phyloP scores from a whole-genome alignment of 2,113 vertebrate species.

The Phainopepla nitens region DNA sequence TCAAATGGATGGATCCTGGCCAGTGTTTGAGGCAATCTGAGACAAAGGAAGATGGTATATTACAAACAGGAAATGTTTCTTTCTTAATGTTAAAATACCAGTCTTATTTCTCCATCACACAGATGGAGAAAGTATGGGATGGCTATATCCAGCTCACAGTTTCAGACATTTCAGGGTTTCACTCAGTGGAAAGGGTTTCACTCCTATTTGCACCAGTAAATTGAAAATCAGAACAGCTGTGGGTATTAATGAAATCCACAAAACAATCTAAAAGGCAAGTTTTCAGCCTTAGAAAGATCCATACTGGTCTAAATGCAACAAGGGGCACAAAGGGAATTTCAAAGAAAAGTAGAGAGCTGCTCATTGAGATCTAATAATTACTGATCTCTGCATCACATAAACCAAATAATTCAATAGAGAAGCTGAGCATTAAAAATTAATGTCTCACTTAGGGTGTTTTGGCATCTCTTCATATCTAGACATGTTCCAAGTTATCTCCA shows the following conservation, averaged over 20 bases:
- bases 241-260: not conserved
- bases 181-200: not conserved
- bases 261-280: not conserved
- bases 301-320: not conserved
- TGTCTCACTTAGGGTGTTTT: not conserved
- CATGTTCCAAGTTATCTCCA: conserved; percentile 7
- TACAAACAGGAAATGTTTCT: not conserved
- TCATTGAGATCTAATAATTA: conserved; percentile 3
- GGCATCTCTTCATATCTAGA: not conserved
- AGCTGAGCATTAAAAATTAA: not conserved
- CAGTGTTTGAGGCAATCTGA: not conserved
- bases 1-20: not conserved
- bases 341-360: not conserved
- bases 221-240: not conserved
- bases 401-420: not conserved
- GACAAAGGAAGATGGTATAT: not conserved
- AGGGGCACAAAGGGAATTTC: not conserved
- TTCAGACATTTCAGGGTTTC: not conserved
- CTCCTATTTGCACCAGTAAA: not conserved
- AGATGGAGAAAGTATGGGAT: not conserved
- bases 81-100: not conserved
- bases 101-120: not conserved
- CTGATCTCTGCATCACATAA: not conserved
- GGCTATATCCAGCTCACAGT: not conserved
- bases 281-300: not conserved